Evolutionary conservation across 2,113 vertebrate species (phyloP).

Genomic region (Herpetotheres cachinnans): DNA sequence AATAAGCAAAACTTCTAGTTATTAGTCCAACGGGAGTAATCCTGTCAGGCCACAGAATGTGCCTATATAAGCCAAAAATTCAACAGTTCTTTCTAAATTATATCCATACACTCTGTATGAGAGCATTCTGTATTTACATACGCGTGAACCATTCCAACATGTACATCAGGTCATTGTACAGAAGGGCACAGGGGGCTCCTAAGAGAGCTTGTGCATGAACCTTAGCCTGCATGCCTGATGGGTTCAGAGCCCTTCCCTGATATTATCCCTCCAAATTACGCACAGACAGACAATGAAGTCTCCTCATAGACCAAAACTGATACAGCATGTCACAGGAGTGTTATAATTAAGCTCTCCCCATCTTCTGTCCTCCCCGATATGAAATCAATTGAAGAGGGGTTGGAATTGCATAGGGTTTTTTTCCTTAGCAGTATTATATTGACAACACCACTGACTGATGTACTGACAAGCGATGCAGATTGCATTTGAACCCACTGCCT

Average conservation of each 20-base stretch:
- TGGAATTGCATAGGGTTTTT: not conserved
- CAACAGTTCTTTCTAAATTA: not conserved
- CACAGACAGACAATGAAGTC: not conserved
- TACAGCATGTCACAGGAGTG: not conserved
- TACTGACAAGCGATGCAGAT: not conserved
- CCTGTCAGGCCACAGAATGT: slow-evolving; percentile 53
- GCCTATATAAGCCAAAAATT: slow-evolving; percentile 31
- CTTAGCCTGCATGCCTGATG: not conserved
- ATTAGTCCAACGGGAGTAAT: slow-evolving; percentile 44
- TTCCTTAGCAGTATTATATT: not conserved
- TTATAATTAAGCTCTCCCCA: not conserved
- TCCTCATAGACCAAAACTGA: not conserved
- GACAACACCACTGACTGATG: not conserved
- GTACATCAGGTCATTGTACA: not conserved
- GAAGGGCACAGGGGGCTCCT: not conserved
- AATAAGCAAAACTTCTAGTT: slow-evolving; percentile 50
- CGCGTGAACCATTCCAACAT: not conserved
- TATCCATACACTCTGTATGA: not conserved
- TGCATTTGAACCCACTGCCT: not conserved
- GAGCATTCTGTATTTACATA: not conserved
- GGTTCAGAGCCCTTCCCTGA: not conserved
- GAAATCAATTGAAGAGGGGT: not conserved
- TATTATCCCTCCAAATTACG: not conserved
- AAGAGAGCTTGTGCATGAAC: not conserved
- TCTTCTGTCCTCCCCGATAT: not conserved